Base-by-base conservation (phyloP, 1,140 invertebrate genomes). In the Drosophila novamexicana region DNA sequence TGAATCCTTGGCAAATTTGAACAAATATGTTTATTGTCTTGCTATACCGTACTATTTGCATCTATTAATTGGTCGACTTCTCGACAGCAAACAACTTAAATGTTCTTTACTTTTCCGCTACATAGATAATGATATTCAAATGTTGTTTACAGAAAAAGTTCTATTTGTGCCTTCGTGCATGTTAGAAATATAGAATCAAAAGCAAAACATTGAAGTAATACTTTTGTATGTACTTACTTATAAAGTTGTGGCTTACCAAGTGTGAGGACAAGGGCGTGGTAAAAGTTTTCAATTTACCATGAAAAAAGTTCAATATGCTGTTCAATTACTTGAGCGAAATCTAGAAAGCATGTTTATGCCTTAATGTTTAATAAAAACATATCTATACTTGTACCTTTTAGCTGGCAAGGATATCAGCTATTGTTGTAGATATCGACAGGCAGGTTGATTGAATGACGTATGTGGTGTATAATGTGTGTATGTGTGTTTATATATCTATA, bases 131-230 rank as follows among this genome's bases (percentile, higher is more conserved):
- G 32, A 47, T 57, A 49, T 56, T 45, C 1, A 5, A 36, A 54
- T 45, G 32, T 54, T 54, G 62, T 65, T 65, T 64, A 54, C 61
- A 8, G 1, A 12, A 54, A 54, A 54, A 54, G 18, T 63, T 64
- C 42, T 44, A 10, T 62, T 22, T 44, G 37, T 18, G 29, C n/a
- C 37, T 53, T 53, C 22, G 59, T 50, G 47, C 47, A 32, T 63
- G 52, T 1, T 18, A 14, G 16, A 36, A 53, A 18, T 53, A 14
- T 16, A 53, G 0, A 53, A 37, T 37, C 12, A 16, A 36, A 1
- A 37, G 8, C 34, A 54, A 37, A 54, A 37, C 9, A 16, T 10
- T 37, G n/a, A 9, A 18, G 7, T 14, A 18, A 10, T 37, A 18
- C 3, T 54, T 37, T 6, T 6, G 40, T 42, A 6, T 2, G 40